Percentiles rank a stretch among this genome's conserved stretches.
Conservation (phyloP, 2,888 invertebrate species). For the Oligia fasciuncula region DNA sequence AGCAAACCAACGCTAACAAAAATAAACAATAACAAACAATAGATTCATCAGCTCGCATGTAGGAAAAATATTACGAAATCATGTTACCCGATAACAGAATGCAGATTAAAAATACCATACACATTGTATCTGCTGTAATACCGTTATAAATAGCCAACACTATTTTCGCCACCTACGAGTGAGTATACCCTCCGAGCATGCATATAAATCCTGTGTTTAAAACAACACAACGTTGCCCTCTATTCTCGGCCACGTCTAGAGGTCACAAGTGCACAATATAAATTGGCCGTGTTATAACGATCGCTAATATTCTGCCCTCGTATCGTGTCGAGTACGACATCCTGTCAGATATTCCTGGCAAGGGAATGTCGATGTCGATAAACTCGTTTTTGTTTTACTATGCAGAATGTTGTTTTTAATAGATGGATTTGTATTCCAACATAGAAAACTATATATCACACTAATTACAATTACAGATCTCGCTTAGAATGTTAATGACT, state of each 20-base stretch:
- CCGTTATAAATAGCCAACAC: constrained; percentile 46
- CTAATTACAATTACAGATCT: constrained; percentile 14
- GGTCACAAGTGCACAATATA: constrained; percentile 70
- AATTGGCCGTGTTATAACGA: constrained; percentile 73
- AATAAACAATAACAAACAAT: constrained; percentile 27
- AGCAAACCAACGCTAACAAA: not conserved
- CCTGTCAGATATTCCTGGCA: constrained; percentile 80
- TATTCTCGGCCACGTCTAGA: constrained; percentile 63
- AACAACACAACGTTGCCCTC: constrained; percentile 49
- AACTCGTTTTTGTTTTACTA: constrained; percentile 50
- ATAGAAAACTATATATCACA: not conserved
- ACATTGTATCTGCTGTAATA: constrained; percentile 25
- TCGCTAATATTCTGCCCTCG: constrained; percentile 81
- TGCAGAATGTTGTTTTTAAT: constrained; percentile 26
- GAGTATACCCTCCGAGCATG: constrained; percentile 27
- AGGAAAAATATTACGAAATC: constrained; percentile 33
- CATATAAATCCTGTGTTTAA: constrained; percentile 51
- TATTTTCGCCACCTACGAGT: constrained; percentile 46
- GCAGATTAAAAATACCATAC: constrained; percentile 30
- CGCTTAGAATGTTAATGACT: constrained; percentile 31
- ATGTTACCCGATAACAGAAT: constrained; percentile 27
- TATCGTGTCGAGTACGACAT: constrained; percentile 78
- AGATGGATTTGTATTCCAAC: constrained; percentile 16
- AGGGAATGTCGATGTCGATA: constrained; percentile 72
- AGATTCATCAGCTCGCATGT: constrained; percentile 18